Conservation (phyloP, 2,888 invertebrate species). For the Esperia sulphurella region DNA sequence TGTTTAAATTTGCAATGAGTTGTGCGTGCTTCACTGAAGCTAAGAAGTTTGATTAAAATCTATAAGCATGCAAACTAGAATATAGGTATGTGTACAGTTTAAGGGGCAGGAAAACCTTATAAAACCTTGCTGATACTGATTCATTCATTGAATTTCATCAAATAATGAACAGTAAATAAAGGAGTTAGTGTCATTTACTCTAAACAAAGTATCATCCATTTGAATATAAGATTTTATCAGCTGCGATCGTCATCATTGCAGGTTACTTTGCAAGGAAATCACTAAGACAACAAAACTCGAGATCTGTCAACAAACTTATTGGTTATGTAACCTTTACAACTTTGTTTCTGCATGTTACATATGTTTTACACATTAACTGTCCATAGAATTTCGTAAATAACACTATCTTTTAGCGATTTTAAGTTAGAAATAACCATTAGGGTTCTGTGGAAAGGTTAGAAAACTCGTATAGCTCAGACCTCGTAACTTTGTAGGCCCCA, state of each 20-base stretch:
- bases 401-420: background rate
- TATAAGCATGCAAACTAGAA: no score
- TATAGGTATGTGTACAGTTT: no score
- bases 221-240: no score
- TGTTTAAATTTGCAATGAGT: no score
- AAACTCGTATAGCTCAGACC: slow-evolving; percentile 37
- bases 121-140: no score
- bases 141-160: no score
- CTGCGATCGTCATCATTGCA: background rate
- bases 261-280: background rate
- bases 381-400: background rate
- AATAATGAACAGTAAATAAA: no score
- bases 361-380: background rate
- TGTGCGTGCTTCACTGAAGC: no score
- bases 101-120: no score
- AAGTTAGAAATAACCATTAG: background rate
- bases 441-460: background rate
- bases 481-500: slow-evolving; percentile 96
- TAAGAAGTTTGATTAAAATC: no score
- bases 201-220: no score
- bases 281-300: slow-evolving; percentile 20
- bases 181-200: no score
- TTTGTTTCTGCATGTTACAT: background rate
- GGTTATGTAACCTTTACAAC: slow-evolving; percentile 50
- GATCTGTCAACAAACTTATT: slow-evolving; percentile 45